Conservation (phyloP, 2,797 vertebrate species). For the Gambusia yucatana region DNA sequence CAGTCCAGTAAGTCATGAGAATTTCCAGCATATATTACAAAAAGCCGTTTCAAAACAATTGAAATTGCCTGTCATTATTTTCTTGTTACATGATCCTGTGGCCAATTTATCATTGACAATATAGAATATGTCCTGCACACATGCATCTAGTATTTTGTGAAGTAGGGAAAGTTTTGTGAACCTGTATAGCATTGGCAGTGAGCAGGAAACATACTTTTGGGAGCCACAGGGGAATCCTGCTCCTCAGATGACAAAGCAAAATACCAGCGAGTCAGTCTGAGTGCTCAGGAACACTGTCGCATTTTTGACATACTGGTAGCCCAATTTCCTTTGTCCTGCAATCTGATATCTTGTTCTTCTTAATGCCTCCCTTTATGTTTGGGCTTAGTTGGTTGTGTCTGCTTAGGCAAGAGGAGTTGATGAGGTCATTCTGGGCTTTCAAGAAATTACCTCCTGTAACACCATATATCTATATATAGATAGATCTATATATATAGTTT, state of each 20-base stretch:
- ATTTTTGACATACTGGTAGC: background rate
- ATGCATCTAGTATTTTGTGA: background rate
- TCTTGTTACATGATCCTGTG: background rate
- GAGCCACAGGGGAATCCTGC: background rate
- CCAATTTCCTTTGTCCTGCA: background rate
- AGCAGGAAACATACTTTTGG: background rate
- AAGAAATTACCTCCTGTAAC: background rate
- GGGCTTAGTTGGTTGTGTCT: background rate
- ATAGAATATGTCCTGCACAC: background rate
- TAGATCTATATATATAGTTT: no score
- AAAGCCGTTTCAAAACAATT: constrained; percentile 13
- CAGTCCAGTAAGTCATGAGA: constrained; percentile 3
- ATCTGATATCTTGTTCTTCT: background rate
- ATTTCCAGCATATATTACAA: constrained; percentile 2
- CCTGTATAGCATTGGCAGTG: background rate
- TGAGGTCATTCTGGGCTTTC: background rate
- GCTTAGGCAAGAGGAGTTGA: background rate
- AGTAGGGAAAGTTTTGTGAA: background rate
- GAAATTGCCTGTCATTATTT: background rate
- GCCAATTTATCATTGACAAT: background rate
- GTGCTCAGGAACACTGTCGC: background rate
- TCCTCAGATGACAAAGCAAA: background rate
- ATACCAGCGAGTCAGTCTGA: background rate
- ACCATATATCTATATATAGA: no score
- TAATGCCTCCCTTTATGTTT: constrained; percentile 1